Conservation (phyloP, 2,888 invertebrate species). For the Pantelozetes paolii region DNA sequence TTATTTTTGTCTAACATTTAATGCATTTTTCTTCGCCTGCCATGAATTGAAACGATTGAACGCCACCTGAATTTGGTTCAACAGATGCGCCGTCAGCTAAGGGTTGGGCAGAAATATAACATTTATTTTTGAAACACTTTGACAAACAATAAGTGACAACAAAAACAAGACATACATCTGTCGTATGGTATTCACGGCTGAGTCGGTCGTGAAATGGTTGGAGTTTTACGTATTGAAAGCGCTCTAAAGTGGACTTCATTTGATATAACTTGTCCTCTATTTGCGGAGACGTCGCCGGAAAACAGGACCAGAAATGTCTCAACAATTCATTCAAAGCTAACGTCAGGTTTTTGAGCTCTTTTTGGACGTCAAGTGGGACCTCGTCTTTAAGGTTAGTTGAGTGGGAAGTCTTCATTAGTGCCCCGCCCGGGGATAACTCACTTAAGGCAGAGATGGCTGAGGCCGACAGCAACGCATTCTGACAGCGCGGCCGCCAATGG, state of each 20-base stretch:
- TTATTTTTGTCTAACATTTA: slow-evolving; percentile 34
- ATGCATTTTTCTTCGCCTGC: slow-evolving; percentile 57
- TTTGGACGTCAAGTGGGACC: slow-evolving; percentile 74
- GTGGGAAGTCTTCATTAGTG: slow-evolving; percentile 76
- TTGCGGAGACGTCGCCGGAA: slow-evolving; percentile 69
- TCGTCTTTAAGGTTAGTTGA: slow-evolving; percentile 62
- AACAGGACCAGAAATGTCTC: slow-evolving; percentile 91
- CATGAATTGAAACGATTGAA: slow-evolving; percentile 79
- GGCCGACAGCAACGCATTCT: slow-evolving; percentile 48
- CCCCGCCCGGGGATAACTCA: slow-evolving; percentile 84
- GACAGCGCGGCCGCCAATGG: slow-evolving; percentile 37
- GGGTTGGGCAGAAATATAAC: slow-evolving; percentile 43
- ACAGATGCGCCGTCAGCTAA: slow-evolving; percentile 64
- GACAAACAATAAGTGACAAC: slow-evolving; percentile 21
- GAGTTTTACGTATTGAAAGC: slow-evolving; percentile 79
- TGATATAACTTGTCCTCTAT: slow-evolving; percentile 71
- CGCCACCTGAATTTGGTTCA: slow-evolving; percentile 77
- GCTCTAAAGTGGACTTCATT: slow-evolving; percentile 81
- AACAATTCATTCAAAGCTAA: slow-evolving; percentile 80
- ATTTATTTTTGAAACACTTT: slow-evolving; percentile 16
- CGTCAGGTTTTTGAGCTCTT: slow-evolving; percentile 78
- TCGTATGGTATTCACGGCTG: slow-evolving; percentile 51
- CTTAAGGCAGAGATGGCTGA: slow-evolving; percentile 78
- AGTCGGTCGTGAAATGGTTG: slow-evolving; percentile 53
- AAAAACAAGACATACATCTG: slow-evolving; percentile 51